These are phyloP conservation scores for Tetrax tetrax DNA, from an alignment of 2,113 vertebrate species.

Conservation along the genomic window DNA sequence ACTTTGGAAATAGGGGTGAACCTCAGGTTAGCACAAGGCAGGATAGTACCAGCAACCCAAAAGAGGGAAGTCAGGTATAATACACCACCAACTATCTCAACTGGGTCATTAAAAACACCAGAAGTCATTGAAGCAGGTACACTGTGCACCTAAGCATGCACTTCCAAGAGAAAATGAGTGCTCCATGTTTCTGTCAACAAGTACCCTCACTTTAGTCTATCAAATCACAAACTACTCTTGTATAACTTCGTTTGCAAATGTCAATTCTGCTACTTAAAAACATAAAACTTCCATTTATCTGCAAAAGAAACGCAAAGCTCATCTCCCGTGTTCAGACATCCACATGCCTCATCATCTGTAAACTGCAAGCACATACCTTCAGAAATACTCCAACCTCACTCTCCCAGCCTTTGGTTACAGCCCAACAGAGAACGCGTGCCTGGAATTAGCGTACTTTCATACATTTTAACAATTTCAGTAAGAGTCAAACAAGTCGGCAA, in stretches of 20 bases:
- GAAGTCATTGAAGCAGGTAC: neutral
- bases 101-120: neutral
- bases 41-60: fast-evolving
- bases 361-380: neutral
- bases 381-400: neutral
- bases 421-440: neutral
- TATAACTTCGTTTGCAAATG: neutral
- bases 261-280: neutral
- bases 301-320: neutral
- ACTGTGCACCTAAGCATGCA: neutral
- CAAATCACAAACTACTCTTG: neutral
- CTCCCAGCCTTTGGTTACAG: neutral
- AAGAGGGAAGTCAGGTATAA: neutral
- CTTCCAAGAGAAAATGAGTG: neutral
- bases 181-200: neutral
- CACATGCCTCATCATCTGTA: neutral
- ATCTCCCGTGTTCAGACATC: neutral
- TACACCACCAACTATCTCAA: neutral
- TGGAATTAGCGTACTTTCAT: neutral
- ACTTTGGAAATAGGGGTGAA: neutral
- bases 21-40: neutral
- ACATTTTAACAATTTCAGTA: neutral
- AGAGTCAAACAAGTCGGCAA: neutral
- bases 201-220: neutral
- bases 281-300: neutral